These are phyloP conservation scores for Eupristina koningsbergeri DNA, from an alignment of 1,140 invertebrate genomes.

Conservation along the genomic window DNA sequence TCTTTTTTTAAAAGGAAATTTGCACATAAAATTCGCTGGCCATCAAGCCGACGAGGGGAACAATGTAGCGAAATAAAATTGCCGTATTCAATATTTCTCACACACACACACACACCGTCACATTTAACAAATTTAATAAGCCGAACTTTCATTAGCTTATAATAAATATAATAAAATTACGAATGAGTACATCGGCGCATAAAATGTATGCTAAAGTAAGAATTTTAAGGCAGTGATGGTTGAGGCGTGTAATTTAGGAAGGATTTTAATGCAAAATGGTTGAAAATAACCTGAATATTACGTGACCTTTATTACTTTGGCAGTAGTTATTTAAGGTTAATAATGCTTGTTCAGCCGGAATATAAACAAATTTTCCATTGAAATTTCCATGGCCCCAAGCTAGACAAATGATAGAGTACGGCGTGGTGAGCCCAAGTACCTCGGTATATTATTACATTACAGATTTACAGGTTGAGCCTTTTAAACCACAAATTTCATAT, in stretches of 20 bases:
- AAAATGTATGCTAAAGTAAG: no score
- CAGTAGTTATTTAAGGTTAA: no score
- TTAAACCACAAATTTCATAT: neutral
- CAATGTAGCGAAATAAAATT: no score
- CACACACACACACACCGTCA: neutral
- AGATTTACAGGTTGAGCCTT: neutral
- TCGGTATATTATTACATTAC: neutral
- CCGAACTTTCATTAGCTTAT: neutral
- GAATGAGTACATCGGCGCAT: no score
- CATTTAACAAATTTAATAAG: neutral
- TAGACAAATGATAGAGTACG: neutral
- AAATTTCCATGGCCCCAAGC: neutral
- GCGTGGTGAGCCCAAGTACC: neutral
- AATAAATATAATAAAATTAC: neutral
- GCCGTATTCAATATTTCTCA: neutral
- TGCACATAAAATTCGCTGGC: neutral
- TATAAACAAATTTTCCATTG: neutral
- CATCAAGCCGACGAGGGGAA: no score
- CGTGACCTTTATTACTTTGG: neutral
- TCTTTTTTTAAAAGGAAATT: constrained; percentile 7
- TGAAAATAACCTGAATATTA: neutral
- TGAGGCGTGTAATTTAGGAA: no score
- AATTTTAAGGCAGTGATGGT: no score
- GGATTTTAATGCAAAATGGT: neutral
- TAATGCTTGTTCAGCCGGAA: neutral